A percentile compares a stretch with the other conserved stretches of the same genome.
phyloP scores from a whole-genome alignment of 2,113 vertebrate genomes.

The Chiloscyllium plagiosum region DNA sequence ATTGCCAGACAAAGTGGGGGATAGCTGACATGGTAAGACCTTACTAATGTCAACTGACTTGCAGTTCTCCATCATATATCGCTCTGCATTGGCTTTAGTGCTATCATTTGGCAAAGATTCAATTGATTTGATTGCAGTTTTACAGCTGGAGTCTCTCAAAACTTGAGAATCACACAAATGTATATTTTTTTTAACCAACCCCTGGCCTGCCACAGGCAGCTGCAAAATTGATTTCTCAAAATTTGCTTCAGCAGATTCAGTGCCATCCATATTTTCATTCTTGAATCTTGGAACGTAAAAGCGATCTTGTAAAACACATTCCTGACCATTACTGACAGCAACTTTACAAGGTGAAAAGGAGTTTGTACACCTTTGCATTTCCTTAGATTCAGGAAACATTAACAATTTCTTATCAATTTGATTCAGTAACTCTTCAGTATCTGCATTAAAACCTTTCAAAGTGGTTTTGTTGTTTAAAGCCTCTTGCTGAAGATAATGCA shows the following conservation, averaged over 20 bases:
- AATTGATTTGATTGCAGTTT: not conserved
- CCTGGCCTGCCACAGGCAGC: not conserved
- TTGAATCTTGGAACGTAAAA: not conserved
- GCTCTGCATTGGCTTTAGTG: not conserved
- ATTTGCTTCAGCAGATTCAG: too few species aligned
- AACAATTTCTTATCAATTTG: constrained; percentile 3
- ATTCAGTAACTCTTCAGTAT: not conserved
- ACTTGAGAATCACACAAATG: not conserved
- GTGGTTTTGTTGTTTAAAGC: not conserved
- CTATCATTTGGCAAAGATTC: not conserved
- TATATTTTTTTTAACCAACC: not conserved
- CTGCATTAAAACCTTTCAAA: not conserved
- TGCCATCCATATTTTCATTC: not conserved
- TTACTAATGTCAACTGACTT: not conserved
- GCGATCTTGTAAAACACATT: not conserved
- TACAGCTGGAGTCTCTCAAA: too few species aligned
- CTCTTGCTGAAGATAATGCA: not conserved
- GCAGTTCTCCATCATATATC: too few species aligned
- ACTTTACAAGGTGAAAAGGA: not conserved
- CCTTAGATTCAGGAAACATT: not conserved
- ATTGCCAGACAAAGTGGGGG: not conserved
- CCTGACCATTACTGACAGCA: not conserved
- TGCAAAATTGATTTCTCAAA: constrained; percentile 2
- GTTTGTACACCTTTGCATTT: not conserved
- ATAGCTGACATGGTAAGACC: not conserved